Percentiles rank a stretch among this genome's conserved stretches.
Evolutionary conservation across 2,113 vertebrate genomes (phyloP).

Genomic region (Petromus typicus): DNA sequence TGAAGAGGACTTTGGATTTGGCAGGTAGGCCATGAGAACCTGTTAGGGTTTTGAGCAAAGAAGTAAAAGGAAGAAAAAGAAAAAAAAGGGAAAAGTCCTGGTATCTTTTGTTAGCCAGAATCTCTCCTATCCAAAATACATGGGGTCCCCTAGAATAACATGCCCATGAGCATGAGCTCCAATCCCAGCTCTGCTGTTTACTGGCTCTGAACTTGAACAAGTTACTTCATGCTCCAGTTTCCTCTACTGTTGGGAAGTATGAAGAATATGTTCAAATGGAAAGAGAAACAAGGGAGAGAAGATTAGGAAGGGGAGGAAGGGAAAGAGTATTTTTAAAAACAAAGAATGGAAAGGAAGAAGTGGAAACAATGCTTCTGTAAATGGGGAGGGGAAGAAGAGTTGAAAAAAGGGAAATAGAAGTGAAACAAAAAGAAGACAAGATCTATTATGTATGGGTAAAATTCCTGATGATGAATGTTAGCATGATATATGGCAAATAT

Average conservation of each 20-base stretch:
- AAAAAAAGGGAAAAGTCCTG: not conserved
- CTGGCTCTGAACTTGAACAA: constrained; percentile 27
- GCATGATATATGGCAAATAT: not conserved
- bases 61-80: constrained; percentile 17
- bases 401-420: not conserved
- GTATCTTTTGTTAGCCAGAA: not conserved
- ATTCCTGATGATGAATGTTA: not conserved
- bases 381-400: not conserved
- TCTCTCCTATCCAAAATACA: not conserved
- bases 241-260: not conserved
- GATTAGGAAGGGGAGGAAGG: not conserved
- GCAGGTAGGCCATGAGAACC: not conserved
- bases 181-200: constrained; percentile 14
- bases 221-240: constrained; percentile 52
- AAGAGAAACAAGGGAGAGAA: not conserved
- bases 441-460: not conserved
- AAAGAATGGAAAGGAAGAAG: not conserved
- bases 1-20: constrained; percentile 34
- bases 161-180: not conserved
- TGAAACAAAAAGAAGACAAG: not conserved
- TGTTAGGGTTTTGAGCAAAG: constrained; percentile 18
- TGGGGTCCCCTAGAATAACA: not conserved
- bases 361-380: not conserved
- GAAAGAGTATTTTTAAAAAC: not conserved
- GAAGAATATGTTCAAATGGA: not conserved